A percentile compares a stretch with the other conserved stretches of the same genome.
These are phyloP conservation scores for Drepanosiphum platanoidis DNA, from an alignment of 2,888 invertebrate genomes.

Conservation along the genomic window DNA sequence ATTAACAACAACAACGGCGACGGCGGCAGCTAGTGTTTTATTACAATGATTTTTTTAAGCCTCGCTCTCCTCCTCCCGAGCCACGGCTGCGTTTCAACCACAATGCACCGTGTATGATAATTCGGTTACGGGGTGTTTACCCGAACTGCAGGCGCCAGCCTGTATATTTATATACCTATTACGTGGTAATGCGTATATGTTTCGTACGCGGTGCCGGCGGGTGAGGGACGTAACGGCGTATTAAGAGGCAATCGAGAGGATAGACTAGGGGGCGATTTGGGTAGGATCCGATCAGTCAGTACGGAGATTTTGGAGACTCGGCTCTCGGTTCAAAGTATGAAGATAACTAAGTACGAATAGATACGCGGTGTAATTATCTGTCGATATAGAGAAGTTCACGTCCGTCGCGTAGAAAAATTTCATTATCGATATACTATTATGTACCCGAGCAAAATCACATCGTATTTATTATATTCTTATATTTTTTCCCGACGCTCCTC, in stretches of 20 bases:
- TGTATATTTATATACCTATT: not conserved
- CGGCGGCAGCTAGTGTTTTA: conserved; percentile 40
- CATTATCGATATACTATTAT: no score
- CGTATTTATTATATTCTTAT: no score
- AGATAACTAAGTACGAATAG: no score
- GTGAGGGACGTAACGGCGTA: not conserved
- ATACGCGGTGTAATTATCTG: no score
- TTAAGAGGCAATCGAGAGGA: not conserved
- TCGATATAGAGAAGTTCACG: no score
- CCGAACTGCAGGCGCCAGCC: conserved; percentile 12
- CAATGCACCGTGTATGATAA: not conserved
- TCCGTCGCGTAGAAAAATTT: no score
- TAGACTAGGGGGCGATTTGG: not conserved
- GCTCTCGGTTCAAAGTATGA: no score
- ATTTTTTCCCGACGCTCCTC: no score
- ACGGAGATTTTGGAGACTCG: no score
- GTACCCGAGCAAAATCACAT: no score
- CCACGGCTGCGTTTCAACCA: not conserved
- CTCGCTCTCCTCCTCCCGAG: no score
- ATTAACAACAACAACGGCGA: conserved; percentile 27
- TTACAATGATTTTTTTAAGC: conserved; percentile 28
- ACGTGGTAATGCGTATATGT: not conserved
- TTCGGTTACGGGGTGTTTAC: conserved; percentile 41
- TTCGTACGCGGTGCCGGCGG: conserved; percentile 5
- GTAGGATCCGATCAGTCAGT: no score